These are phyloP conservation scores for Euplexia lucipara DNA, from an alignment of 2,888 invertebrate genomes.

Conservation along the genomic window DNA sequence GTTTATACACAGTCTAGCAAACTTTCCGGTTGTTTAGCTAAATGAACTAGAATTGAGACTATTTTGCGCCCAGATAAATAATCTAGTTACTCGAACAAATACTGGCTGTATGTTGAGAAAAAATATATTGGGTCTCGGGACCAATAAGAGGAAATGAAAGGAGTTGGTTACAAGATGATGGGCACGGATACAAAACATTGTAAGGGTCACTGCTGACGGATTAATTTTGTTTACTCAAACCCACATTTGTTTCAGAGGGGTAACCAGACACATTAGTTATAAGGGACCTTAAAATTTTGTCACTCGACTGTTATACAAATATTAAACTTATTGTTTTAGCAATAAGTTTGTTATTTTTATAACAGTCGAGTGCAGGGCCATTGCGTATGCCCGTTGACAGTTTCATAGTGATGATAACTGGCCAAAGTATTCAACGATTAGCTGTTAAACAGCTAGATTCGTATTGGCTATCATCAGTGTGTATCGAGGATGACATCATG, in stretches of 20 bases:
- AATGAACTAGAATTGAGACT: constrained; percentile 24
- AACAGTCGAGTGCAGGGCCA: too few relatives aligned
- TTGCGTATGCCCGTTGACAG: too few relatives aligned
- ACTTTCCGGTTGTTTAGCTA: constrained; percentile 31
- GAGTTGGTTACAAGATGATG: not conserved
- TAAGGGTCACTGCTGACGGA: constrained; percentile 13
- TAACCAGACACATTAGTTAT: not conserved
- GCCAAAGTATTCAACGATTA: too few relatives aligned
- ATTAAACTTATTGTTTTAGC: too few relatives aligned
- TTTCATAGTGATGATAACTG: too few relatives aligned
- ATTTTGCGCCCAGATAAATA: constrained; percentile 19
- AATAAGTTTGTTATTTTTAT: too few relatives aligned
- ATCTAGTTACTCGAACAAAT: constrained; percentile 3
- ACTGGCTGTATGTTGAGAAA: constrained; percentile 6
- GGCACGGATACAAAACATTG: constrained; percentile 10
- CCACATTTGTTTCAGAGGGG: not conserved
- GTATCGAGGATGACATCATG: too few relatives aligned
- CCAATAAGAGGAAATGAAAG: constrained; percentile 29
- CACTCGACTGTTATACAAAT: constrained; percentile 7
- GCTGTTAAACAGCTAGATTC: too few relatives aligned
- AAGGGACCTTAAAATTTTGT: not conserved
- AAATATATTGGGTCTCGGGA: not conserved
- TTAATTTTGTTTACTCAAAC: constrained; percentile 11
- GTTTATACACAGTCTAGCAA: constrained; percentile 19
- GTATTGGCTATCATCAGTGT: too few relatives aligned